Evolutionary conservation across 2,888 invertebrate species (phyloP).

Genomic region (Phaonia tiefii): DNA sequence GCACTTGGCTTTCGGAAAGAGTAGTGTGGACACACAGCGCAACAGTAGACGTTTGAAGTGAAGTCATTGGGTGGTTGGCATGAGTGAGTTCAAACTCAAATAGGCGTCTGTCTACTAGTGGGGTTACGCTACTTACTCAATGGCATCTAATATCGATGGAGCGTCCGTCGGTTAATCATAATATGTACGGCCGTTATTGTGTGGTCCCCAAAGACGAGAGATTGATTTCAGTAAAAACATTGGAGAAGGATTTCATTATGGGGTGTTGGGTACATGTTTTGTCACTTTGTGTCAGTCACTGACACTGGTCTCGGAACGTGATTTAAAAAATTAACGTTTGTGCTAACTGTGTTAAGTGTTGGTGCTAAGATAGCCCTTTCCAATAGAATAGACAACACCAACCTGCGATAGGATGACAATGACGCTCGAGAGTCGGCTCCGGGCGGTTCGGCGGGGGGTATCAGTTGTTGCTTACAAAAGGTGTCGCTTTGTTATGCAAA

Average conservation of each 20-base stretch:
- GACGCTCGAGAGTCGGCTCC: slow-evolving; percentile 13
- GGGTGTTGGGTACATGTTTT: slow-evolving; percentile 38
- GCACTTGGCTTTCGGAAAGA: slow-evolving; percentile 28
- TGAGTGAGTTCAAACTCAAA: not conserved
- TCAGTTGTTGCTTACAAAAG: slow-evolving; percentile 15
- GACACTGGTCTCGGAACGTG: slow-evolving; percentile 34
- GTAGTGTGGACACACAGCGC: too few relatives aligned
- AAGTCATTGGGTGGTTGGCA: not conserved
- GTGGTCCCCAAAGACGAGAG: slow-evolving; percentile 10
- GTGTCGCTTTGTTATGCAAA: slow-evolving; percentile 63
- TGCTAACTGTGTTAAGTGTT: not conserved
- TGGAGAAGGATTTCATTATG: slow-evolving; percentile 31
- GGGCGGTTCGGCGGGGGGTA: not conserved
- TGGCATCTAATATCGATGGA: not conserved
- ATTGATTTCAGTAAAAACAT: not conserved
- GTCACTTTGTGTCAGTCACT: slow-evolving; percentile 56
- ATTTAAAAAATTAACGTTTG: slow-evolving; percentile 28
- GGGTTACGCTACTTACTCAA: not conserved
- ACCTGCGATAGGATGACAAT: slow-evolving; percentile 38
- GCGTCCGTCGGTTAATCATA: slow-evolving; percentile 44
- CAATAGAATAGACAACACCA: slow-evolving; percentile 38
- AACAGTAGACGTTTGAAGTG: not conserved
- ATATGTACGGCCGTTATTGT: slow-evolving; percentile 39
- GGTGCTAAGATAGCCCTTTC: slow-evolving; percentile 5
- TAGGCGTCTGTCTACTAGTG: not conserved